These are phyloP conservation scores for Acanthopleura granulata DNA, from an alignment of 2,888 invertebrate genomes.

Conservation along the genomic window DNA sequence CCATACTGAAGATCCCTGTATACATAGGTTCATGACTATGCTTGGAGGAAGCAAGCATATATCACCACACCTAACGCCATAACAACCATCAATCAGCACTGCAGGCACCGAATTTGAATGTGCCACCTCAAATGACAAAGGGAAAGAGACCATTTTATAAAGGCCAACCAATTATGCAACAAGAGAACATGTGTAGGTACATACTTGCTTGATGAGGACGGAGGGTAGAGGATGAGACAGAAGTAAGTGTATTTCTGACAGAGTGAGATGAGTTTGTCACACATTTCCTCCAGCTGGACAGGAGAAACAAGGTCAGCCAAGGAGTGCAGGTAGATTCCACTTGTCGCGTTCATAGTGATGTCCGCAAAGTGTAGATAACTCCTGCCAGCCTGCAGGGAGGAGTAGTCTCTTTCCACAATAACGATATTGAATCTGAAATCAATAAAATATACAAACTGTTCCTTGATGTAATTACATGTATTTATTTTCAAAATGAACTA, in stretches of 20 bases:
- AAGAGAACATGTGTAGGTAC: background rate
- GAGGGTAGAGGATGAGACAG: constrained; percentile 37
- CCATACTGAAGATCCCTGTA: too few species aligned
- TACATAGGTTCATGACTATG: too few species aligned
- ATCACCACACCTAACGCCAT: too few species aligned
- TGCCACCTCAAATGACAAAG: too few species aligned
- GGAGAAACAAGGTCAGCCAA: constrained; percentile 35
- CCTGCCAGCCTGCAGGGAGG: background rate
- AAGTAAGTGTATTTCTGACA: constrained; percentile 41
- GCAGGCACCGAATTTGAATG: too few species aligned
- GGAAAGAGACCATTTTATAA: too few species aligned
- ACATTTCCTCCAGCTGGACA: constrained; percentile 34
- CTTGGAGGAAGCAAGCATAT: too few species aligned
- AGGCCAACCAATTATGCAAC: too few species aligned
- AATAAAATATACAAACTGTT: too few species aligned
- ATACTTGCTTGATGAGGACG: constrained; percentile 23
- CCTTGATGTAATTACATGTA: too few species aligned
- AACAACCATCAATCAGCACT: too few species aligned
- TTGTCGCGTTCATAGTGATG: constrained; percentile 44
- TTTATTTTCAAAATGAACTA: too few species aligned
- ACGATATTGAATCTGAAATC: constrained; percentile 28
- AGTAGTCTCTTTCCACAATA: constrained; percentile 30
- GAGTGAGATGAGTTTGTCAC: constrained; percentile 37
- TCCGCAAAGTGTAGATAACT: constrained; percentile 37
- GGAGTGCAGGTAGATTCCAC: constrained; percentile 39